Evolutionary conservation across 2,113 vertebrate species (phyloP).

Genomic region (Dromas ardeola): DNA sequence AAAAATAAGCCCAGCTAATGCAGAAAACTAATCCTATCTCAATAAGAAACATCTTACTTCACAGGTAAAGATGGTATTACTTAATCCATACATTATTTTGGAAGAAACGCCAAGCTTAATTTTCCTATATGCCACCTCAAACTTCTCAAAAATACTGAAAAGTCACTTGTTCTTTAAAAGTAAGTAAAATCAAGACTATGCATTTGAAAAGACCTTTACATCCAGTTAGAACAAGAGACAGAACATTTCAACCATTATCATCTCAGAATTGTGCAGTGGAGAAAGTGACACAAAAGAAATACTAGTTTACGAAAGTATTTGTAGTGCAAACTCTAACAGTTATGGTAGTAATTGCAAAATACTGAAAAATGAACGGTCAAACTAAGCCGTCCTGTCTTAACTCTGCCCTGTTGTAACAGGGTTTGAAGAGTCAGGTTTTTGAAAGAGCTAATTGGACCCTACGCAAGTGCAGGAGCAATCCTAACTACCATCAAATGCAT

Average conservation of each 20-base stretch:
- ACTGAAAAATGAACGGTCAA: neutral
- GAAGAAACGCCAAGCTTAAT: neutral
- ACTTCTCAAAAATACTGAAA: neutral
- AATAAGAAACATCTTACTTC: neutral
- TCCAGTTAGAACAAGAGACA: neutral
- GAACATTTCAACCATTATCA: neutral
- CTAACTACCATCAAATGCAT: rapidly evolving
- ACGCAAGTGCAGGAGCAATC: neutral
- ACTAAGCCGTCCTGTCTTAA: neutral
- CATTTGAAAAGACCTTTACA: neutral
- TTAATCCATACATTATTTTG: neutral
- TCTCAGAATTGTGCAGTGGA: neutral
- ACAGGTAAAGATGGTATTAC: neutral
- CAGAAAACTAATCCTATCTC: neutral
- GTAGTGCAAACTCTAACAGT: neutral
- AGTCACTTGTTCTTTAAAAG: neutral
- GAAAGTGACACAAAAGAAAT: neutral
- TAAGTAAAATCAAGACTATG: neutral
- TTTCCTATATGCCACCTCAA: neutral
- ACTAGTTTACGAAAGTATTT: neutral
- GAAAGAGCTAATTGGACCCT: neutral
- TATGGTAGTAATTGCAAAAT: rapidly evolving
- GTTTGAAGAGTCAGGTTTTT: neutral
- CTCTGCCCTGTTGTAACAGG: neutral
- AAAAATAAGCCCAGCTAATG: neutral